Evolutionary conservation across 2,888 invertebrate genomes (phyloP), one percentile per base, ranked within the genome.

Genomic region (Ariolimax columbianus): DNA sequence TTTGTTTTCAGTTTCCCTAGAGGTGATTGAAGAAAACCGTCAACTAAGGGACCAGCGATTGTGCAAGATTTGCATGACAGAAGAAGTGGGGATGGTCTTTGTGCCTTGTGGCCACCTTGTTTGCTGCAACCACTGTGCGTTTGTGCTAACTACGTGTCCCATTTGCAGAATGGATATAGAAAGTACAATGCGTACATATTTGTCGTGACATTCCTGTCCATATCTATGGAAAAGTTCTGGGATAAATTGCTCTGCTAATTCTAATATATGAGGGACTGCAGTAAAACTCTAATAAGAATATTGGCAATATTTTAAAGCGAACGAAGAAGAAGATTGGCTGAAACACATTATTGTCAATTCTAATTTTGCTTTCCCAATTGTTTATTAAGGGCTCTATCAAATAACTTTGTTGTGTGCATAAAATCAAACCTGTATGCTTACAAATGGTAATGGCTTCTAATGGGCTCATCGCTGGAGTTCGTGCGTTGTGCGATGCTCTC

Each of bases 51-150:
- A 98, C 93, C 97, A 97, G 73, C 96, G 97, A 82, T 95, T 97
- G 87, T 98, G 98, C 94, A 98, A 98, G 95, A 97, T 99, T 90
- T 99, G 99, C 94, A 97, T 98, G 96, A 98, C 98, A 94, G 96
- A 96, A 89, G 98, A 98, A 95, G 97, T 98, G 87, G 91, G 90
- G 83, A 96, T 98, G 85, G 98, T 98, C 86, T 98, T 98, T 95
- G 95, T 99, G 90, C 98, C 98, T 30, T 99, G 99, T 94, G 98
- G 98, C 2, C 98, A 99, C 95, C 95, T 98, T 90, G 97, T 98
- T 86, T 97, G 97, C 85, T 98, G 99, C 93, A 96, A 96, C 83
- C 96, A 97, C 92, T 98, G 98, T 95, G 97, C 98, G 14, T 96
- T 97, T 1, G 97, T 97, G 91, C 95, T 98, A 84, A 95, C 96